Percentiles rank a stretch among this genome's conserved stretches.
Conservation (phyloP, 2,888 invertebrate species). For the Chironomus tentans region DNA sequence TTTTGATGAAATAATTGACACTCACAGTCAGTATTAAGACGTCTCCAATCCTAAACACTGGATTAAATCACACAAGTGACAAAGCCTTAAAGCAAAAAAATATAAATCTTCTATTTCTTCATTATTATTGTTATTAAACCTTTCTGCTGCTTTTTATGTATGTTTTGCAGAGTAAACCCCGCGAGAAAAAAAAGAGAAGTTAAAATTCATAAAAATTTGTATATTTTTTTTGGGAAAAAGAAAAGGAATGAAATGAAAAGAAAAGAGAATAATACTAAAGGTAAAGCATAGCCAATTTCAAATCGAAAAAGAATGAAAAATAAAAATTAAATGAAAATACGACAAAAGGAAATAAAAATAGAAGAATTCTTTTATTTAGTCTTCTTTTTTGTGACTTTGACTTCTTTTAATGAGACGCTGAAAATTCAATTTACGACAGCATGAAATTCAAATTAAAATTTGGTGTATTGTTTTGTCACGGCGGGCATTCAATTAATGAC, state of each 20-base stretch:
- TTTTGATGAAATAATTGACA: too few relatives aligned
- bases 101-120: too few relatives aligned
- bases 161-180: too few relatives aligned
- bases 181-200: not conserved
- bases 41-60: too few relatives aligned
- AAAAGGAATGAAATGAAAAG: not conserved
- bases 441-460: slow-evolving; percentile 25
- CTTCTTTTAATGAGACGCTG: slow-evolving; percentile 20
- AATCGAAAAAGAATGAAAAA: not conserved
- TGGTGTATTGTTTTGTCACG: slow-evolving; percentile 26
- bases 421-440: slow-evolving; percentile 16
- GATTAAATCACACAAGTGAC: too few relatives aligned
- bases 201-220: not conserved
- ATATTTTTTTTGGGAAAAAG: not conserved
- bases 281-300: slow-evolving; percentile 20
- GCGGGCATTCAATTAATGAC: slow-evolving; percentile 26
- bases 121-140: too few relatives aligned
- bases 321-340: not conserved
- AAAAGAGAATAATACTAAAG: not conserved
- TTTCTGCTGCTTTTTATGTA: too few relatives aligned
- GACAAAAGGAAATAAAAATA: slow-evolving; percentile 5
- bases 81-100: too few relatives aligned
- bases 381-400: not conserved
- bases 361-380: slow-evolving; percentile 1
- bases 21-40: too few relatives aligned